Base-by-base conservation (phyloP, 64 coral and sea anemone species). In the Dendronephthya gigantea region DNA sequence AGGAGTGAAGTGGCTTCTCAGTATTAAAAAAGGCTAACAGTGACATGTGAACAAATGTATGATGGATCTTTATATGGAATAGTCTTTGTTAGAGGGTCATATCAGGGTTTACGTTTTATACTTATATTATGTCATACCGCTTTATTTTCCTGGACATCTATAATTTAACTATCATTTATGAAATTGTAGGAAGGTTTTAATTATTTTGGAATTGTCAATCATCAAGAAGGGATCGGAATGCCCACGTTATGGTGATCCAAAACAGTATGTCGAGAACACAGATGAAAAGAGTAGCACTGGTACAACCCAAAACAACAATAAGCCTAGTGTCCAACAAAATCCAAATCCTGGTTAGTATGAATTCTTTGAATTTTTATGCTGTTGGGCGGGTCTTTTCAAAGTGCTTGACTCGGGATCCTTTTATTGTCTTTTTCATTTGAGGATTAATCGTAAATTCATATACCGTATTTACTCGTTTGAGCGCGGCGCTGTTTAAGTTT, bases 211-310 rank as follows among this genome's bases (percentile, higher is more conserved):
- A 17, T 83, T 90, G 15, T 85, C 92, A 83, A 81, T 91, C 39
- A 35, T 98, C n/a, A 82, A 93, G 50, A 43, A 75, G 87, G 95
- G 89, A 10, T 74, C 39, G 33, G 95, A 93, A 50, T 89, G 91
- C 69, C 87, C 88, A 37, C 93, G 90, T 82, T 93, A 91, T 82
- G 95, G 95, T 37, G 83, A 98, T 76, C 95, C 95, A 39, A 93
- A 93, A 50, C 62, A 83, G 15, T 45, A 40, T 83, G 65, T 79
- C 49, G 91, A 96, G 17, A 34, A 72, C 14, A 40, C 37, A 12
- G 28, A 41, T 48, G 39, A 37, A 84, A 12, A 74, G 32, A 55
- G 49, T 14, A 84, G 83, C 69, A 83, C 68, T 33, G 56, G 45
- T 29, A 35, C 41, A 45, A 45, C 41, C 41, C 4, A 82, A 23